A percentile compares a stretch with the other conserved stretches of the same genome.
Conservation (phyloP, 2,888 invertebrate species). For the Vannuccia rotundouncinata region DNA sequence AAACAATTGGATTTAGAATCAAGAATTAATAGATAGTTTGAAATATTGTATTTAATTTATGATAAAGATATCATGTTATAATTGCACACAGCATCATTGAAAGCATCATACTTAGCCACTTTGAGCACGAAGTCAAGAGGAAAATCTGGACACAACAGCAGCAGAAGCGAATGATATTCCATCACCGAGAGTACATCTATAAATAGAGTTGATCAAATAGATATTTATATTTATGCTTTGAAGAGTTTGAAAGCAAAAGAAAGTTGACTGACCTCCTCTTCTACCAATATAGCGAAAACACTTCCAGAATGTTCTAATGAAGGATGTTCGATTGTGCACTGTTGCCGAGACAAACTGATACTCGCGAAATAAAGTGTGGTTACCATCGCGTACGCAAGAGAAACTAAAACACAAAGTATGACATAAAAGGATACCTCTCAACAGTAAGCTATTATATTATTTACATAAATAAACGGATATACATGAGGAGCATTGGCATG, state of each 20-base stretch:
- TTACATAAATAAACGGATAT: background rate
- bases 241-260: too few species aligned
- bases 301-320: constrained; percentile 53
- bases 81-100: too few species aligned
- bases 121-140: constrained; percentile 53
- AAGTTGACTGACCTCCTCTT: constrained; percentile 53
- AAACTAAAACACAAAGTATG: constrained; percentile 46
- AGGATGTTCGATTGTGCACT: constrained; percentile 53
- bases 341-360: constrained; percentile 51
- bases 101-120: constrained; percentile 55
- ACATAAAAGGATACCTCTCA: background rate
- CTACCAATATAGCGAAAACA: constrained; percentile 52
- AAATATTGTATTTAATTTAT: too few species aligned
- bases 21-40: too few species aligned
- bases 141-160: constrained; percentile 54
- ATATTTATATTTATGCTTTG: too few species aligned
- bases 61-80: too few species aligned
- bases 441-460: background rate
- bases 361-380: constrained; percentile 54
- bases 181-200: constrained; percentile 52
- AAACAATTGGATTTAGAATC: too few species aligned
- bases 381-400: constrained; percentile 51
- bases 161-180: constrained; percentile 54
- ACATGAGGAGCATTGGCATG: background rate
- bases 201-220: constrained; percentile 40